Evolutionary conservation across 2,113 vertebrate species (phyloP).

Genomic region (Catharus fuscescens): DNA sequence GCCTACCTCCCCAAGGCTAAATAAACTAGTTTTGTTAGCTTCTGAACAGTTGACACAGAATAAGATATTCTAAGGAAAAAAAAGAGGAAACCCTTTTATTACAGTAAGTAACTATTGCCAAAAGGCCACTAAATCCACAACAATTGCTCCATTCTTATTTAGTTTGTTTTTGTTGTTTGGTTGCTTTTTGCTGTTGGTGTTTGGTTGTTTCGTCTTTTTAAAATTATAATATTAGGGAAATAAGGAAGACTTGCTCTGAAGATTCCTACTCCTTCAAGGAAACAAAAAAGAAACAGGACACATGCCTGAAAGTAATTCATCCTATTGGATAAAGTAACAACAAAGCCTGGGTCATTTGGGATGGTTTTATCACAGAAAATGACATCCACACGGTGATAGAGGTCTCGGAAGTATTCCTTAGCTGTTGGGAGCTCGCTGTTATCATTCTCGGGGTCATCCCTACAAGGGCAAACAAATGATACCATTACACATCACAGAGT

Average conservation of each 20-base stretch:
- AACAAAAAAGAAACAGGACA: neutral
- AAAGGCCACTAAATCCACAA: neutral
- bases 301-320: slow-evolving; percentile 99
- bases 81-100: neutral
- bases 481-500: neutral
- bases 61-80: neutral
- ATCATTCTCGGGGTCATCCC: slow-evolving; percentile 97
- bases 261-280: neutral
- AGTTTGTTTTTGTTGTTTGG: neutral
- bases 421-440: slow-evolving; percentile 95
- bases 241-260: neutral
- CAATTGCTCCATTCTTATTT: neutral
- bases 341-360: slow-evolving; percentile 97
- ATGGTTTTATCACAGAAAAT: slow-evolving; percentile 99
- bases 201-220: neutral
- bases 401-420: slow-evolving; percentile 97
- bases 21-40: neutral
- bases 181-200: neutral
- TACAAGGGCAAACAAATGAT: slow-evolving; percentile 56
- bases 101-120: neutral
- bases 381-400: slow-evolving; percentile 97
- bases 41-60: neutral
- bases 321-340: slow-evolving; percentile 97
- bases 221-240: neutral
- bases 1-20: neutral